Percentiles rank a stretch among this genome's conserved stretches.
Evolutionary conservation across 2,888 invertebrate species (phyloP).

Genomic region (Thecophora atra): DNA sequence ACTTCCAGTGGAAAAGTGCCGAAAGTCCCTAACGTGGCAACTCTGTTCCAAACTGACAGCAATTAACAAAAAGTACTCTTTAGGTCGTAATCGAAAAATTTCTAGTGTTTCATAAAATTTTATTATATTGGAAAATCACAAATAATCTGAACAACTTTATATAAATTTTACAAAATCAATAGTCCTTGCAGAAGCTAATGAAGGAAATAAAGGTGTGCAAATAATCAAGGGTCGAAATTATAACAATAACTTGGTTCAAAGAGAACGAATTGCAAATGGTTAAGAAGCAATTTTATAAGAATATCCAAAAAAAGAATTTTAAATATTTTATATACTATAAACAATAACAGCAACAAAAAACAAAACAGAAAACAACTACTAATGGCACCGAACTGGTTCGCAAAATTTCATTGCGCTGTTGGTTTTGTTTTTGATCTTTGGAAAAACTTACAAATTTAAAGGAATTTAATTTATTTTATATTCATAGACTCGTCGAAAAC

Average conservation of each 20-base stretch:
- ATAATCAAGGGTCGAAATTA: background rate
- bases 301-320: too few species aligned
- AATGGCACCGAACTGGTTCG: too few species aligned
- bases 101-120: conserved; percentile 19
- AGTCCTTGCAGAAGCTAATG: background rate
- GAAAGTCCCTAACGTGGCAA: too few species aligned
- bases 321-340: too few species aligned
- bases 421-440: too few species aligned
- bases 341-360: too few species aligned
- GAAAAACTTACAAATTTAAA: too few species aligned
- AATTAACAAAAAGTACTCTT: conserved; percentile 4
- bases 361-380: too few species aligned
- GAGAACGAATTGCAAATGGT: background rate
- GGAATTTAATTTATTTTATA: too few species aligned
- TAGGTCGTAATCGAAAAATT: background rate
- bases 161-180: background rate
- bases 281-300: too few species aligned
- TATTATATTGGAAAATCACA: background rate
- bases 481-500: too few species aligned
- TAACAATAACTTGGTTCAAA: background rate
- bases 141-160: background rate
- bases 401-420: too few species aligned
- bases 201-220: conserved; percentile 2
- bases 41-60: background rate
- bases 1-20: background rate